Conservation (phyloP, 2,113 vertebrate genomes). For the Neodontobutis hainanensis region DNA sequence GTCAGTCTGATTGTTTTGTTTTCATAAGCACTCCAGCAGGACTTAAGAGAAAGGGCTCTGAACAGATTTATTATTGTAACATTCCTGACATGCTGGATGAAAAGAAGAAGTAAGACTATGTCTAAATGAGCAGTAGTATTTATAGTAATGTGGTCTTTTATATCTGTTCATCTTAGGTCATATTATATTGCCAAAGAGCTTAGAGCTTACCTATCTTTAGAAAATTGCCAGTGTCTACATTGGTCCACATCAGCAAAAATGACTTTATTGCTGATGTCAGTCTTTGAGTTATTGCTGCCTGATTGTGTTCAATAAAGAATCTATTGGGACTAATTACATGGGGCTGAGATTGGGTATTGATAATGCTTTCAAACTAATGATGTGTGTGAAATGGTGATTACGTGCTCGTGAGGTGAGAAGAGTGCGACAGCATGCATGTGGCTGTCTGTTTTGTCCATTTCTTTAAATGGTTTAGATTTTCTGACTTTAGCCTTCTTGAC, state of each 20-base stretch:
- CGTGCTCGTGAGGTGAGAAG: slow-evolving; percentile 2
- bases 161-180: no score
- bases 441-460: slow-evolving; percentile 35
- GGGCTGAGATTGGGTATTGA: slow-evolving; percentile 63
- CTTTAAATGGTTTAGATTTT: slow-evolving; percentile 38
- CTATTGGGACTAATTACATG: slow-evolving; percentile 67
- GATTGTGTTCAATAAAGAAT: slow-evolving; percentile 65
- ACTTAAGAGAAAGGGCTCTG: neutral
- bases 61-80: neutral
- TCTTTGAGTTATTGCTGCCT: slow-evolving; percentile 52
- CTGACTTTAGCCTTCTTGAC: slow-evolving; percentile 61
- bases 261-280: slow-evolving; percentile 50
- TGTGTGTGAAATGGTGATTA: slow-evolving; percentile 38
- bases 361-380: slow-evolving; percentile 40
- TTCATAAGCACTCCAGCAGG: neutral
- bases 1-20: neutral
- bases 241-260: slow-evolving; percentile 44
- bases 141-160: no score
- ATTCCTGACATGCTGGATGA: neutral
- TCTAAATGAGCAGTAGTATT: neutral
- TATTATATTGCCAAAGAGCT: slow-evolving; percentile 4
- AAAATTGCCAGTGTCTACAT: slow-evolving; percentile 14
- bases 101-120: neutral
- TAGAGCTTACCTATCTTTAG: slow-evolving; percentile 8
- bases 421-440: slow-evolving; percentile 28